Base-by-base conservation (phyloP, 2,797 vertebrate species). In the Poecilia wingei region DNA sequence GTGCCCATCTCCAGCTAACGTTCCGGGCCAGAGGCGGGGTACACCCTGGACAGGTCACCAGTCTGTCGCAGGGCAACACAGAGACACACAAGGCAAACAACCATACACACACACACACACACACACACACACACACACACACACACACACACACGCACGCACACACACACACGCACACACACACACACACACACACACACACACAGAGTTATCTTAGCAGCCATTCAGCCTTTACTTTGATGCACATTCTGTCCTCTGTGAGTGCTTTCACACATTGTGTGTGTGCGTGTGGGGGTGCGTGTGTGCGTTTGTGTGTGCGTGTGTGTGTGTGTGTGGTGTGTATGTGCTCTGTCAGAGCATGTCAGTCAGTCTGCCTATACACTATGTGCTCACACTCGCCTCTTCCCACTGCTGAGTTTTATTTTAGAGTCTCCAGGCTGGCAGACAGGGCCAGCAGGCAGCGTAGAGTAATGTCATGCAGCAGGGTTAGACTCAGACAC, bases 371-470 rank as follows among this genome's bases (percentile, higher is more conserved):
- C 87, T 87, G 88, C 89, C 85, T 85, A 81, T 91, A 91, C 90
- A 91, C 87, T 86, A 79, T 89, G 87, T 89, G 87, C 90, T 91
- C 88, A 87, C 83, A 47, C 87, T 89, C 79, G 72, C 80, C 85
- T 86, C 86, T 87, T 86, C 87, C 87, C 89, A 80, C 93, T 83
- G 86, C 91, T 92, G 91, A 83, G 90, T 93, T 93, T 93, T 92
- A 93, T 94, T 93, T 94, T 90, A 93, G 91, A 90, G 90, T 91
- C 89, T 87, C 88, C 87, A 91, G 89, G 89, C 91, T 91, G 87
- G 84, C 90, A 91, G 92, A 87, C 90, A 87, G 89, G 68, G 90
- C 90, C 89, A 91, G 90, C 90, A 92, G 93, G 91, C 92, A 93
- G 88, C 83, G 0, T 92, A 84, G 83, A 89, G 90, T 92, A 91